Evolutionary conservation across 2,113 vertebrate genomes (phyloP).

Genomic region (Chlorocebus sabaeus): DNA sequence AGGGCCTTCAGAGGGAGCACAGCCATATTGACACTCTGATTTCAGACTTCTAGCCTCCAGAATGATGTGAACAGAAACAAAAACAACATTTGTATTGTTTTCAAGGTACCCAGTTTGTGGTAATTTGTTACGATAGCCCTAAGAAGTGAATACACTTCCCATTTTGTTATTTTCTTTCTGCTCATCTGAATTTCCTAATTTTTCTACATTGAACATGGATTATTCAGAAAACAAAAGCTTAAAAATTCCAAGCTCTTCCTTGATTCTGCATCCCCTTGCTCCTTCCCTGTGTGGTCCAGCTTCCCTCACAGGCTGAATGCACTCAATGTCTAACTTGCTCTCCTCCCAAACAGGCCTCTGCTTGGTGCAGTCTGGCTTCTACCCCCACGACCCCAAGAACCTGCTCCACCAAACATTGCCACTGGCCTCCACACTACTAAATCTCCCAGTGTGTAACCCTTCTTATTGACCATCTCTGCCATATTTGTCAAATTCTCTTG

Average conservation of each 20-base stretch:
- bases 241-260: background rate
- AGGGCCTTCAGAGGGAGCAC: background rate
- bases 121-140: background rate
- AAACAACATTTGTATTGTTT: background rate
- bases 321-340: background rate
- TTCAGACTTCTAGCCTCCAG: background rate
- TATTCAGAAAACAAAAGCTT: background rate
- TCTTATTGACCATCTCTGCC: background rate
- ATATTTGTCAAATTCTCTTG: background rate
- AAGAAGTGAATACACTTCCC: background rate
- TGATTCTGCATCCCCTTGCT: background rate
- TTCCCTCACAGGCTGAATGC: background rate
- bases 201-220: background rate
- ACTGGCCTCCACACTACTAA: background rate
- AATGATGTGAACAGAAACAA: background rate
- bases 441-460: background rate
- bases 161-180: background rate
- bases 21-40: background rate
- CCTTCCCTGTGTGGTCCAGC: background rate
- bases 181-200: background rate
- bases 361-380: background rate
- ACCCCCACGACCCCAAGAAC: background rate
- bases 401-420: background rate
- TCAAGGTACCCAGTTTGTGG: background rate
- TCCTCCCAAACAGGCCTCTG: background rate